A percentile compares a stretch with the other conserved stretches of the same genome.
Evolutionary conservation across 2,888 invertebrate genomes (phyloP).

Genomic region (Pheosia gnoma): DNA sequence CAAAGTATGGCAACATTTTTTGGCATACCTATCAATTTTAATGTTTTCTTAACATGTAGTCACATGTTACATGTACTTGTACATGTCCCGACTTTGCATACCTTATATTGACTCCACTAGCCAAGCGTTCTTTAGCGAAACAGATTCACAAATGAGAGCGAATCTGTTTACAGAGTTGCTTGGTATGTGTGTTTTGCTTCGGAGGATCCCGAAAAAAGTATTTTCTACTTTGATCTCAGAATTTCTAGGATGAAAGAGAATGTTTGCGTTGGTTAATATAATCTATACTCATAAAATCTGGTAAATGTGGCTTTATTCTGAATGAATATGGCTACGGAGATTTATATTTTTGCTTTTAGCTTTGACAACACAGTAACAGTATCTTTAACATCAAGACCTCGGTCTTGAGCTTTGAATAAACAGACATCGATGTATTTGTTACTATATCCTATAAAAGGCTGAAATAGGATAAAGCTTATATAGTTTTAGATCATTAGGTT

Average conservation of each 20-base stretch:
- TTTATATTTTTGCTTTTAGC: not conserved
- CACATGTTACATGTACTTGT: not conserved
- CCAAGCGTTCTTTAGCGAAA: conserved; percentile 1
- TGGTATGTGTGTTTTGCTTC: conserved; percentile 5
- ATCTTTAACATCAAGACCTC: too few species aligned
- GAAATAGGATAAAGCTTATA: too few species aligned
- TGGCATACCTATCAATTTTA: too few species aligned
- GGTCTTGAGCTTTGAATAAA: too few species aligned
- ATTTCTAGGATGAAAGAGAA: not conserved
- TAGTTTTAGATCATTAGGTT: too few species aligned
- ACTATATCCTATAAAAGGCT: too few species aligned
- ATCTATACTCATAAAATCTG: not conserved
- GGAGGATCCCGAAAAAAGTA: conserved; percentile 3
- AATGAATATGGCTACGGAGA: not conserved
- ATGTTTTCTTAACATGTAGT: too few species aligned
- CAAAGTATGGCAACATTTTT: too few species aligned
- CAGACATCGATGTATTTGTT: too few species aligned
- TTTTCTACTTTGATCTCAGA: conserved; percentile 2
- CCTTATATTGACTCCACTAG: not conserved
- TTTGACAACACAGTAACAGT: not conserved
- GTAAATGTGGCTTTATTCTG: not conserved
- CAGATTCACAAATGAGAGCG: conserved; percentile 4
- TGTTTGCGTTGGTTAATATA: not conserved
- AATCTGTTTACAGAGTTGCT: conserved; percentile 6
- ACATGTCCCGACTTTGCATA: not conserved